Evolutionary conservation across 2,888 invertebrate genomes (phyloP).

Genomic region (Anodontia alba): DNA sequence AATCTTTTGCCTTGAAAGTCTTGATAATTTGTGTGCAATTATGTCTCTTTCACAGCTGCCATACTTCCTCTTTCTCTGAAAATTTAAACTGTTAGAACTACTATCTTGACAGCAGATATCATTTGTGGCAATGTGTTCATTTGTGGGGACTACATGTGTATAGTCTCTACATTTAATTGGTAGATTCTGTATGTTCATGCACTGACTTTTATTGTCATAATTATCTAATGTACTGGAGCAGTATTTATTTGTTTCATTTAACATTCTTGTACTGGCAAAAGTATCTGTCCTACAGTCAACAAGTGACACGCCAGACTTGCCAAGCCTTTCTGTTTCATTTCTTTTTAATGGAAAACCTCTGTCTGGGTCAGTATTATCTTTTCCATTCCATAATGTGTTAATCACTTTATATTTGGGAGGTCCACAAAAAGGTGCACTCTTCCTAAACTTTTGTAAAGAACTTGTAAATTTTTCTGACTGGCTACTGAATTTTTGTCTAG

Average conservation of each 20-base stretch:
- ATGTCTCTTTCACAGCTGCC: background rate
- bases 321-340: background rate
- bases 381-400: too few relatives aligned
- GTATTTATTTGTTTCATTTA: too few relatives aligned
- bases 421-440: background rate
- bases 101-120: too few relatives aligned
- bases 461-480: conserved; percentile 21
- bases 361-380: background rate
- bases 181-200: too few relatives aligned
- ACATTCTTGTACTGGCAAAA: background rate
- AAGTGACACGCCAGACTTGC: background rate
- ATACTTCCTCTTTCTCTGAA: background rate
- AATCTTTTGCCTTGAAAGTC: conserved; percentile 7
- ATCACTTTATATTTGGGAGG: too few relatives aligned
- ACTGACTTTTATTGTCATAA: too few relatives aligned
- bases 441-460: conserved; percentile 34
- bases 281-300: background rate
- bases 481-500: background rate
- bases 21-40: conserved; percentile 22
- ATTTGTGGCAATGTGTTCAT: too few relatives aligned
- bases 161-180: too few relatives aligned
- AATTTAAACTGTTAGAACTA: background rate
- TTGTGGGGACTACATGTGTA: too few relatives aligned
- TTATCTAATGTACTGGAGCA: background rate
- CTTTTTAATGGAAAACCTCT: background rate